Evolutionary conservation across 2,888 invertebrate species (phyloP), one percentile per base, ranked within the genome.

Genomic region (Cephalotes varians): DNA sequence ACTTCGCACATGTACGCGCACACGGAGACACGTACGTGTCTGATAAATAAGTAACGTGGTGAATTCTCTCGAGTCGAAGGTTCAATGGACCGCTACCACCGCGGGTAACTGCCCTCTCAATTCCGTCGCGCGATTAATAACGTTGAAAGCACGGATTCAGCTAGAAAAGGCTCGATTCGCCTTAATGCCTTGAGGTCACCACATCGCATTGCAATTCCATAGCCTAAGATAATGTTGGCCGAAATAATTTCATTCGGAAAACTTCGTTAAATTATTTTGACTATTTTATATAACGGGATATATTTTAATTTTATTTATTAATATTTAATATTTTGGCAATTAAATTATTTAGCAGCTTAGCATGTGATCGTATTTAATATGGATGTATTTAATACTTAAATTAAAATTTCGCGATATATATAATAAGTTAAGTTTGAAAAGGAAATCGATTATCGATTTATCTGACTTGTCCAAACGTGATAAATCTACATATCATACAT

Each of bases 21-120:
- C 21, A 71, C 40, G 10, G 37, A 12, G 15, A 40, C 44, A 18
- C 44, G 18, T 88, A 85, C 81, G 88, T 77, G 83, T 82, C 64
- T 89, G 88, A 89, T 88, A 89, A 89, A 88, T 89, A 88, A 89
- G 80, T 88, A 89, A 88, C 88, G 71, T 73, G 81, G 77, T 89
- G 88, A 89, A 88, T 89, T 89, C 88, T 87, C 89, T 89, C 85
- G 72, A 76, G 79, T 58, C 56, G 71, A 67, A 73, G 76, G 88
- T 89, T 89, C 89, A 88, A 88, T 85, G 85, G 89, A 84, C 83
- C 69, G 72, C 81, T 34, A 69, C 76, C 76, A 21, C 47, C 58
- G 49, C 34, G 18, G 18, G 40, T 51, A 67, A 51, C 85, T 65
- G 71, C 67, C 71, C 69, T 54, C 81, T 82, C 72, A 60, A 51